Evolutionary conservation across 2,797 vertebrate genomes (phyloP), one percentile per base, ranked within the genome.

Genomic region (Gobionotothen gibberifrons): DNA sequence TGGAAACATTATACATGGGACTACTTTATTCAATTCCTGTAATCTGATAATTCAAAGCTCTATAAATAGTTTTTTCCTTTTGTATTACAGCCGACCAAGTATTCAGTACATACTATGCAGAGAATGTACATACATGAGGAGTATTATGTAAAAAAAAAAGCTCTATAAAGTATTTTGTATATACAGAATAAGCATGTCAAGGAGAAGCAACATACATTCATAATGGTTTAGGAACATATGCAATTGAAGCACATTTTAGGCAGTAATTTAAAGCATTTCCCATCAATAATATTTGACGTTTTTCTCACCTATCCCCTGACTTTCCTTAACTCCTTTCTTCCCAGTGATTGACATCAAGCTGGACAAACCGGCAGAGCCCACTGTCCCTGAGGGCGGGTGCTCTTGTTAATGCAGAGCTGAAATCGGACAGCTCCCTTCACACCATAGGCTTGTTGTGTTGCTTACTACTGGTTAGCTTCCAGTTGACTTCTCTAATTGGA

Each of bases 391-490:
- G 88, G 95, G 95, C 16, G 95, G 96, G 42, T 98, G 97, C 90
- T 97, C 96, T 86, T 98, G 97, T 96, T 98, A 98, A 96, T 96
- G 93, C 85, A 89, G 85, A 91, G 93, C 90, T 88, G 82, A 72
- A 70, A 81, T 87, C 85, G 78, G 89, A 90, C 84, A 92, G 93
- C 95, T 95, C 90, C 93, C 91, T 90, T 93, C 90, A 95, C 94
- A 95, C 94, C 94, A 94, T 95, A 94, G 92, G 95, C 96, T 97
- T 95, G 94, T 96, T 96, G 94, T 96, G 95, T 97, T 95, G 96
- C 96, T 96, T 97, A 95, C 94, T 96, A 96, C 95, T 94, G 96
- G 96, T 95, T 96, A 96, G 96, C 95, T 95, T 96, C 95, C 95
- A 95, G 92, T 93, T 94, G 93, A 94, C 92, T 94, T 94, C 92